Percentiles rank a stretch among this genome's conserved stretches.
Evolutionary conservation across 2,797 vertebrate species (phyloP).

Genomic region (Hydrolagus colliei): DNA sequence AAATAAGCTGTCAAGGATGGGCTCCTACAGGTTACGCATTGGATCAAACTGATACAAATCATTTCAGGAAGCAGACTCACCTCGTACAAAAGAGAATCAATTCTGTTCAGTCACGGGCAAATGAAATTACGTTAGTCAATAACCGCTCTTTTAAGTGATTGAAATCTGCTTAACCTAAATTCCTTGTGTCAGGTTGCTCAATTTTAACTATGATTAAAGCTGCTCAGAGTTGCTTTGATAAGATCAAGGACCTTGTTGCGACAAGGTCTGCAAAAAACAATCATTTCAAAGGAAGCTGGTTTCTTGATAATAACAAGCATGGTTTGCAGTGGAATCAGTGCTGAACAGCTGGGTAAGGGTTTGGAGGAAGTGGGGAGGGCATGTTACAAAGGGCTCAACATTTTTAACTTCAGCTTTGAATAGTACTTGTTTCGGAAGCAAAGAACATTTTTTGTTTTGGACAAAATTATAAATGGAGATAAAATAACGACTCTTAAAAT

Average conservation of each 20-base stretch:
- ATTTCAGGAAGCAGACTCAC: constrained; percentile 58
- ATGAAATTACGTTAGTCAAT: constrained; percentile 78
- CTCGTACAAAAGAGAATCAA: constrained; percentile 66
- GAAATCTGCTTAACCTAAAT: constrained; percentile 54
- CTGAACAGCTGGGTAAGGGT: not conserved
- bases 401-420: too few species aligned
- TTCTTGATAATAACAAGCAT: not conserved
- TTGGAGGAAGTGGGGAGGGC: not conserved
- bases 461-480: too few species aligned
- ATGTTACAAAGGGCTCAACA: too few species aligned
- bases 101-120: constrained; percentile 58
- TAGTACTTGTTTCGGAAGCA: too few species aligned
- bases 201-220: constrained; percentile 74
- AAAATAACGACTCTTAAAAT: too few species aligned
- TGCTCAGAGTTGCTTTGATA: constrained; percentile 66
- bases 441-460: too few species aligned
- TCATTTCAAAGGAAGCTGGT: not conserved
- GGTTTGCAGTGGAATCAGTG: not conserved
- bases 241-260: constrained; percentile 68
- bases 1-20: constrained; percentile 43
- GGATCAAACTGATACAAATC: constrained; percentile 62
- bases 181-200: constrained; percentile 52
- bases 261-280: constrained; percentile 44
- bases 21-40: constrained; percentile 50
- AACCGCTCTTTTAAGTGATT: constrained; percentile 69